These are phyloP conservation scores for Ectropis grisescens DNA, from an alignment of 1,140 invertebrate genomes.

Conservation along the genomic window DNA sequence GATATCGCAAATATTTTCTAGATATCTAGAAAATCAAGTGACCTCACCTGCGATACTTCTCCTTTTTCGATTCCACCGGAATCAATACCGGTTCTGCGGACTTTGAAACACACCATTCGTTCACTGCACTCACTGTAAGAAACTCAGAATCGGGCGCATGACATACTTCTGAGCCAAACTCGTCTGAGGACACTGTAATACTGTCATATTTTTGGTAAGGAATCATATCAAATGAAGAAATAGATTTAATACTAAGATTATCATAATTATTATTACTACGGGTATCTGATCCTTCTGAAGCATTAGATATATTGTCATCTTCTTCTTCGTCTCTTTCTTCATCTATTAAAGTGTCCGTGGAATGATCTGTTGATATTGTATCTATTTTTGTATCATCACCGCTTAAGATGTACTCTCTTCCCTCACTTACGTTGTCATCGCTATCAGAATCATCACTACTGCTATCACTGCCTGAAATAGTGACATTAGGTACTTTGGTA, in stretches of 20 bases:
- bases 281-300: conserved; percentile 41
- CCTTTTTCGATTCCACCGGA: conserved; percentile 61
- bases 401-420: conserved; percentile 43
- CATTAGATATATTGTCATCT: conserved; percentile 36
- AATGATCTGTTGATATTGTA: conserved; percentile 51
- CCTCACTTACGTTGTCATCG: conserved; percentile 31
- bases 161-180: conserved; percentile 62
- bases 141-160: conserved; percentile 57
- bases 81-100: conserved; percentile 50
- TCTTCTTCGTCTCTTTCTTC: conserved; percentile 56
- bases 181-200: conserved; percentile 62
- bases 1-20: conserved; percentile 49
- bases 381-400: conserved; percentile 48
- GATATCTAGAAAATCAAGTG: conserved; percentile 33
- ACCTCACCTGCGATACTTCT: conserved; percentile 65
- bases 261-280: conserved; percentile 60
- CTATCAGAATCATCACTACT: conserved; percentile 40
- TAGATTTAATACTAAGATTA: conserved; percentile 62
- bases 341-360: conserved; percentile 60
- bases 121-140: conserved; percentile 63
- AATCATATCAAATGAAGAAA: conserved; percentile 61
- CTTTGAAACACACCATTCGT: conserved; percentile 60
- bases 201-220: conserved; percentile 64
- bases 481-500: conserved; percentile 15
- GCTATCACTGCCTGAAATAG: conserved; percentile 26